Conservation (phyloP, 2,888 invertebrate genomes). For the Lithophane semibrunnea region DNA sequence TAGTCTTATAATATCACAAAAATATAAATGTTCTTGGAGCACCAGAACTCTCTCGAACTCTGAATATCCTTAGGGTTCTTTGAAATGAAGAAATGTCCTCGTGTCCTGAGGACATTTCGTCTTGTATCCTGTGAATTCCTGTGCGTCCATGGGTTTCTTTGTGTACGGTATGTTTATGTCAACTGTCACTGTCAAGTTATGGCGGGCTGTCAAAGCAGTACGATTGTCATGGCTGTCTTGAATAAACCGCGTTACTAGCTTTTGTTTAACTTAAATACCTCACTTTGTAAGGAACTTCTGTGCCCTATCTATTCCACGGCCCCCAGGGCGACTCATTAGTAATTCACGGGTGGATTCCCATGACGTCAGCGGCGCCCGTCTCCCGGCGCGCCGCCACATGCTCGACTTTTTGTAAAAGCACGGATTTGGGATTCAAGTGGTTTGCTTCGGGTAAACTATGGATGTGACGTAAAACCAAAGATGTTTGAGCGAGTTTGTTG, state of each 20-base stretch:
- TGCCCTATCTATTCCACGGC: constrained; percentile 15
- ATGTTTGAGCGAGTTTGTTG: constrained; percentile 14
- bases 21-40: neutral
- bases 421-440: constrained; percentile 59
- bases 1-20: neutral
- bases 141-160: too few relatives aligned
- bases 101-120: neutral
- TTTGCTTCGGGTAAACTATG: constrained; percentile 41
- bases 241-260: neutral
- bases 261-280: neutral
- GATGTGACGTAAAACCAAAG: constrained; percentile 3
- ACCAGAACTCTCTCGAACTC: neutral
- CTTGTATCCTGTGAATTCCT: too few relatives aligned
- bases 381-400: constrained; percentile 80
- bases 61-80: neutral
- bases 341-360: constrained; percentile 77
- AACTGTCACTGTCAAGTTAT: constrained; percentile 1
- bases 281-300: constrained; percentile 41
- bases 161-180: neutral
- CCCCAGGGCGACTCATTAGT: constrained; percentile 64
- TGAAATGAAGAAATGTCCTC: too few relatives aligned
- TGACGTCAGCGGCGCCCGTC: constrained; percentile 84
- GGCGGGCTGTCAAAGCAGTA: neutral
- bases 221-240: neutral
- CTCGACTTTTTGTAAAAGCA: constrained; percentile 64